A percentile compares a stretch with the other conserved stretches of the same genome.
Evolutionary conservation across 2,113 vertebrate species (phyloP).

Genomic region (Taurulus bubalis): DNA sequence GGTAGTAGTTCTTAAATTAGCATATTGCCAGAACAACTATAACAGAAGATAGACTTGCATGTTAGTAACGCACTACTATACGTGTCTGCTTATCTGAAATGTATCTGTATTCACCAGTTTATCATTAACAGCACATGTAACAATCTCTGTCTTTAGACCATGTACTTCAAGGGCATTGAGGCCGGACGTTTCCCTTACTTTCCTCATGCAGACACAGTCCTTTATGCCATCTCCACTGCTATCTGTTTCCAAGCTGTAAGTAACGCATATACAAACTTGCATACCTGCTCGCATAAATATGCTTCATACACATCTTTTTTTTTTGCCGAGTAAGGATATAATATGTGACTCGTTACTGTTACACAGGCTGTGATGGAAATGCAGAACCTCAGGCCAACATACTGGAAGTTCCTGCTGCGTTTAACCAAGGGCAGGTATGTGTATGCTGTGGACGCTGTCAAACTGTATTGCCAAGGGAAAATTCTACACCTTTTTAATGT

Average conservation of each 20-base stretch:
- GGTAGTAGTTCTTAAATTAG: neutral
- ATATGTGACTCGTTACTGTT: constrained; percentile 7
- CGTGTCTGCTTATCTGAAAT: neutral
- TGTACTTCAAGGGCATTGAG: constrained; percentile 99
- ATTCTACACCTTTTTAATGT: neutral
- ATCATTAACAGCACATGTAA: constrained; percentile 4
- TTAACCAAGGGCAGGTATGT: constrained; percentile 95
- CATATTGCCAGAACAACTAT: neutral
- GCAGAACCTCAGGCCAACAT: constrained; percentile 94
- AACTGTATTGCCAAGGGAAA: neutral
- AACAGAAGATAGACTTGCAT: neutral
- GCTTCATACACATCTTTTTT: neutral
- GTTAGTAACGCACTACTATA: neutral
- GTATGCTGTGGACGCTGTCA: neutral
- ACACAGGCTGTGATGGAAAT: constrained; percentile 97
- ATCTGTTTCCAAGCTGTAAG: constrained; percentile 99
- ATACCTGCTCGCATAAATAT: neutral
- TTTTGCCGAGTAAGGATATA: neutral
- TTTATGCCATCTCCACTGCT: constrained; percentile 96
- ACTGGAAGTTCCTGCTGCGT: constrained; percentile 97
- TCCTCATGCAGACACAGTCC: constrained; percentile 93
- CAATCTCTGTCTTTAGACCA: constrained; percentile 82
- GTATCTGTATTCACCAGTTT: neutral
- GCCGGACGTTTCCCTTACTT: constrained; percentile 95
- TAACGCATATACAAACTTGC: constrained; percentile 33